Conservation (phyloP, 2,797 vertebrate species). For the Sebastes cheni region DNA sequence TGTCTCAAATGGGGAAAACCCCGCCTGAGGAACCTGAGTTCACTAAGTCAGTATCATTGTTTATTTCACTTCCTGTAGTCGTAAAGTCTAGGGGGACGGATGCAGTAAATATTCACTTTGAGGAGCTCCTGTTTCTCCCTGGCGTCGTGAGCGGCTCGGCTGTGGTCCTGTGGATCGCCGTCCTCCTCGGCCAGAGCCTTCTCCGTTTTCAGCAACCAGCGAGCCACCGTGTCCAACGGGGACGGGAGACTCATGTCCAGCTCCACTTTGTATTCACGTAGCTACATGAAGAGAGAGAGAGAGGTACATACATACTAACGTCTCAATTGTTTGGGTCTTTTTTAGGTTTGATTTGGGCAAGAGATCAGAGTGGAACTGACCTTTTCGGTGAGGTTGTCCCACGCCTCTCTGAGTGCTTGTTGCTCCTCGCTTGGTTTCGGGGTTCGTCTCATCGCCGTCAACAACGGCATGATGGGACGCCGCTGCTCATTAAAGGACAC, state of each 20-base stretch:
- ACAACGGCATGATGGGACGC: conserved; percentile 82
- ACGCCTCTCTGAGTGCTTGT: conserved; percentile 79
- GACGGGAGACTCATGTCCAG: conserved; percentile 86
- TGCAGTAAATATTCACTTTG: conserved; percentile 79
- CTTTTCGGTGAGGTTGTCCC: conserved; percentile 86
- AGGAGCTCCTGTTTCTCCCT: conserved; percentile 83
- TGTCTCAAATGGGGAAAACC: not conserved
- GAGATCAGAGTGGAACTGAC: conserved; percentile 34
- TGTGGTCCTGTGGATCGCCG: conserved; percentile 79
- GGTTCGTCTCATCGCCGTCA: conserved; percentile 80
- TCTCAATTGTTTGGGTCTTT: too few species aligned
- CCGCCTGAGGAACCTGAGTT: not conserved
- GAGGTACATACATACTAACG: not conserved
- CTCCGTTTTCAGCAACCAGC: conserved; percentile 88
- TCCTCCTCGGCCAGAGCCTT: conserved; percentile 79
- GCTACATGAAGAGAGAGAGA: conserved; percentile 66
- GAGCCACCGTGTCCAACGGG: conserved; percentile 82
- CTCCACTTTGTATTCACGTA: conserved; percentile 82
- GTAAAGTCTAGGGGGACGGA: not conserved
- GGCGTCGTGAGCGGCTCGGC: conserved; percentile 77
- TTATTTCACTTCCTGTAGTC: not conserved
- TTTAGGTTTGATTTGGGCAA: too few species aligned
- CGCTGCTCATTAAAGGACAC: conserved; percentile 90
- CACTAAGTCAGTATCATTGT: not conserved
- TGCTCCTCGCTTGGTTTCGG: conserved; percentile 79